Base-by-base conservation (phyloP, 2,113 vertebrate genomes). In the Triplophysa siluroides region DNA sequence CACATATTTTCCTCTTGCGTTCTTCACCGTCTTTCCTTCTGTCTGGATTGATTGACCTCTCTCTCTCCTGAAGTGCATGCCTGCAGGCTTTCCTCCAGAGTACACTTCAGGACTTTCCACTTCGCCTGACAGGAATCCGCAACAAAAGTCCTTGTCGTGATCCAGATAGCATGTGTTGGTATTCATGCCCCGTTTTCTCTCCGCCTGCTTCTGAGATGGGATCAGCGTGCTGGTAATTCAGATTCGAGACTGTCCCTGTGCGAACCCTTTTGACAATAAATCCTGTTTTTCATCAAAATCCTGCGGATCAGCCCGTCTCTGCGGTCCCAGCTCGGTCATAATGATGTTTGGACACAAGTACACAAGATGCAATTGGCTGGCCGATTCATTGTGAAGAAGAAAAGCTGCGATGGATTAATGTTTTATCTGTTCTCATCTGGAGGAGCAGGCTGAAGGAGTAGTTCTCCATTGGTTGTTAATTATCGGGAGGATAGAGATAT, bases 341-440 rank as follows among this genome's bases (percentile, higher is more conserved):
- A 73, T 80, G 47, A 43, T 68, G 24, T 45, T 41, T 64, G 24
- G 26, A 45, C 54, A 56, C 38, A 50, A 7, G 33, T 45, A 16
- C 76, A 56, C 43, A 38, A 1, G 66, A 52, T 70, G 21, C 16
- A 24, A 9, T 60, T 54, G 58, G 13, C 64, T 26, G 62, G 9
- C 56, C 63, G 19, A 64, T 24, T 47, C 24, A 43, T 73, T 68
- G 33, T 58, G 23, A 8, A 26, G 52, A 19, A n/a, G 56, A 8
- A 19, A 75, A 5, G 43, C 11, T 45, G 11, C 11, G 43, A 75
- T 14, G 43, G 23, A 29, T 67, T 21, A 61, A 38, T 61, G 68
- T 76, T 84, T 82, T 41, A 79, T 83, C 54, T 69, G 62, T 4
- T 43, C 21, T 78, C 66, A 71, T 76, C 21, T 69, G 52, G 47